These are phyloP conservation scores for Arenicola marina DNA, from an alignment of 2,888 invertebrate genomes.

Conservation along the genomic window DNA sequence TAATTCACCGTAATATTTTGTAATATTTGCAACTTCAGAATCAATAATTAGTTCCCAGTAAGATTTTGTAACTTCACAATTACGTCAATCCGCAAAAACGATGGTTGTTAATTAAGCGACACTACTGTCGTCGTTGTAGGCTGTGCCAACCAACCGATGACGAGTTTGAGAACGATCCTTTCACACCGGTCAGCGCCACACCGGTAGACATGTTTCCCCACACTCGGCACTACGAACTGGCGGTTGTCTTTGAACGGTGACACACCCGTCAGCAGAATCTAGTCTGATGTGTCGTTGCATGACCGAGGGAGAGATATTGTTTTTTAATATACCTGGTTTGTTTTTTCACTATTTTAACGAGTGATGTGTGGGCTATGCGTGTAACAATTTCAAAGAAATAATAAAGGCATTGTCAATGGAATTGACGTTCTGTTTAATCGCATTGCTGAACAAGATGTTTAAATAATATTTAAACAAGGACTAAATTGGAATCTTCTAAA, in stretches of 20 bases:
- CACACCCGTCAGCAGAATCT: too few relatives aligned
- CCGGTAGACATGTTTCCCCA: slow-evolving; percentile 18
- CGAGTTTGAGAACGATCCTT: neutral
- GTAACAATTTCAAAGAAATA: neutral
- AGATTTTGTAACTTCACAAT: neutral
- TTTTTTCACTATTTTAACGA: neutral
- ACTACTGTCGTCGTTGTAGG: neutral
- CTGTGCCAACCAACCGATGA: neutral
- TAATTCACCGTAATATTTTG: too few relatives aligned
- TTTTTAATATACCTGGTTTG: neutral
- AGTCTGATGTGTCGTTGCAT: neutral
- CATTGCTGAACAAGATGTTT: too few relatives aligned
- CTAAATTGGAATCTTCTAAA: too few relatives aligned
- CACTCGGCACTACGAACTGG: slow-evolving; percentile 10
- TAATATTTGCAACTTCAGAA: too few relatives aligned
- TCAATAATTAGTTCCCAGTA: neutral
- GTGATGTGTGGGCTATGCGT: neutral
- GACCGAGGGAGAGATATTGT: neutral
- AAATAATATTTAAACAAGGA: too few relatives aligned
- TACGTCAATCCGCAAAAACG: neutral
- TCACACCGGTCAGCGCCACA: slow-evolving; percentile 3
- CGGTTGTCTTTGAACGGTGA: slow-evolving; percentile 4
- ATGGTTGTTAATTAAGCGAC: neutral
- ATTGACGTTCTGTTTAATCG: too few relatives aligned
- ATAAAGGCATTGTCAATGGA: neutral